A percentile compares a stretch with the other conserved stretches of the same genome.
These are phyloP conservation scores for Chrysocyon brachyurus DNA, from an alignment of 2,797 vertebrate genomes.

Conservation along the genomic window DNA sequence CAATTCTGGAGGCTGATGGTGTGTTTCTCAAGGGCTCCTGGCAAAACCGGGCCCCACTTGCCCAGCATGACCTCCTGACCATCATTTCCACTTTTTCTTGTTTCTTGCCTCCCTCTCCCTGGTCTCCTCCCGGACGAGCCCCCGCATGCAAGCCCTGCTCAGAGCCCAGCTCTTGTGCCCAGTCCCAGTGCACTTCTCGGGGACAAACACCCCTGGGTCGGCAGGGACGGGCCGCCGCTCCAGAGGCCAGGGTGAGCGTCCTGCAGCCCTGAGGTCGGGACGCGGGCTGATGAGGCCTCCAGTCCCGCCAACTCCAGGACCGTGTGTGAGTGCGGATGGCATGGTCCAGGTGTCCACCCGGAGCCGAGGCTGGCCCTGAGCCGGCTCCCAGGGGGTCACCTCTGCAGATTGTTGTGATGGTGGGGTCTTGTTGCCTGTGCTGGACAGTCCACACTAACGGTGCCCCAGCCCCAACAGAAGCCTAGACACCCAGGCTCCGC, in stretches of 20 bases:
- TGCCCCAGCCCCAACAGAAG: too few relatives aligned
- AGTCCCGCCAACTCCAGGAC: not conserved
- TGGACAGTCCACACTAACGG: not conserved
- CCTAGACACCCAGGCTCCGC: fast-evolving
- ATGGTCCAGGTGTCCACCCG: not conserved
- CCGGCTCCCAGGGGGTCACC: not conserved
- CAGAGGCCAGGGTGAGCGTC: not conserved
- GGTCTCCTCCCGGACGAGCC: not conserved
- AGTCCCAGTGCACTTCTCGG: not conserved
- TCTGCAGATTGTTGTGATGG: not conserved
- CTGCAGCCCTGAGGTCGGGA: not conserved
- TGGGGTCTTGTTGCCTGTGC: not conserved
- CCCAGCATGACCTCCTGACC: not conserved
- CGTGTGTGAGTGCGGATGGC: not conserved
- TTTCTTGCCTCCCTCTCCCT: not conserved
- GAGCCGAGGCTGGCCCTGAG: not conserved
- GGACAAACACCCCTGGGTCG: not conserved
- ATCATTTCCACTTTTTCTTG: not conserved
- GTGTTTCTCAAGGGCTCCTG: not conserved
- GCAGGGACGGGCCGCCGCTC: not conserved
- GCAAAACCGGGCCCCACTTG: not conserved
- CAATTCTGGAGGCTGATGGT: not conserved
- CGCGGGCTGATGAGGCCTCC: not conserved
- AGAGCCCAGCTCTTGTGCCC: not conserved
- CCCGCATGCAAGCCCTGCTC: not conserved